Percentiles rank a stretch among this genome's conserved stretches.
phyloP scores from a whole-genome alignment of 2,888 invertebrate genomes.

The Ptychoptera contaminata region DNA sequence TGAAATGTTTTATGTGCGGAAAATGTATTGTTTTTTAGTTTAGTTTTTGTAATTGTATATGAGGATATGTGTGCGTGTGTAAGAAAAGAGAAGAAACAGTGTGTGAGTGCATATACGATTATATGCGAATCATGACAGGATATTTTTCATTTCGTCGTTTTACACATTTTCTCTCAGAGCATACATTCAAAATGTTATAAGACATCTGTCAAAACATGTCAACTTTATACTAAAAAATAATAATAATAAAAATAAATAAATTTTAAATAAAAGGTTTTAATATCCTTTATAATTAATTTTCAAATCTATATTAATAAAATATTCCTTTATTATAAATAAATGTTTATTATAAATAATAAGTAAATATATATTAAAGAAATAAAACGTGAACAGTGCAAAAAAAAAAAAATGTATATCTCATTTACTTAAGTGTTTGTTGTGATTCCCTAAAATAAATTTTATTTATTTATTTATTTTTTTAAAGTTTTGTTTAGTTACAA shows the following conservation, averaged over 20 bases:
- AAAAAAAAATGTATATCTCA: background rate
- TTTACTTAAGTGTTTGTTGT: background rate
- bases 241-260: conserved; percentile 1
- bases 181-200: background rate
- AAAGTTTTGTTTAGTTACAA: too few relatives aligned
- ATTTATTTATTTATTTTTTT: conserved; percentile 3
- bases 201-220: conserved; percentile 14
- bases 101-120: too few relatives aligned
- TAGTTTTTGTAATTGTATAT: too few relatives aligned
- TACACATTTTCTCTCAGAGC: background rate
- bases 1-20: too few relatives aligned
- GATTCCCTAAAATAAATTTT: too few relatives aligned
- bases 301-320: background rate
- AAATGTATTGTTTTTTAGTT: too few relatives aligned
- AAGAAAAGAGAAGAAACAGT: background rate
- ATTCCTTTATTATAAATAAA: too few relatives aligned
- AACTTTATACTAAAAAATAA: conserved; percentile 4
- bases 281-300: background rate
- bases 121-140: background rate
- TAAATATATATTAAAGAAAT: background rate
- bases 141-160: background rate
- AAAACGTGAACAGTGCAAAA: background rate
- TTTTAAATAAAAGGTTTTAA: conserved; percentile 1
- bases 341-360: too few relatives aligned
- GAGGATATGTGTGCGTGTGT: background rate